Evolutionary conservation across 2,888 invertebrate genomes (phyloP).

Genomic region (Podabrus alpinus): DNA sequence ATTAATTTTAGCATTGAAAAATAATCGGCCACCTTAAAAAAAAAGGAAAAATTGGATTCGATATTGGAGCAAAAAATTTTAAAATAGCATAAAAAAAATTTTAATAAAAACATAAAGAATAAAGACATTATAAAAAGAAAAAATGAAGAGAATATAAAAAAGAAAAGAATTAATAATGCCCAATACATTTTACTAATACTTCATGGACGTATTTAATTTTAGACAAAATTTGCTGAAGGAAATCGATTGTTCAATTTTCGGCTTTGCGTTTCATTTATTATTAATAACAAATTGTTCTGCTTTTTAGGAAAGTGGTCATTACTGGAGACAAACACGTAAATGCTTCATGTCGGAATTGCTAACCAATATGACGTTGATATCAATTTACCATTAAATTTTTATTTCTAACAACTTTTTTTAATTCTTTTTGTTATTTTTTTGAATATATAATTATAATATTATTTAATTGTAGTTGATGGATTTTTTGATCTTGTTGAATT

Average conservation of each 20-base stretch:
- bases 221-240: slow-evolving; percentile 26
- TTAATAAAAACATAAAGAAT: neutral
- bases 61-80: neutral
- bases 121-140: too few species aligned
- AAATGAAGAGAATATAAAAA: too few species aligned
- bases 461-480: neutral
- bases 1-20: too few species aligned
- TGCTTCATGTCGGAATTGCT: slow-evolving; percentile 39
- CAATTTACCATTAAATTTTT: slow-evolving; percentile 28
- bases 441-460: neutral
- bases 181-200: neutral
- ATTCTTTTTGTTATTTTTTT: neutral
- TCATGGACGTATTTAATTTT: slow-evolving; percentile 19
- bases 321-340: slow-evolving; percentile 30
- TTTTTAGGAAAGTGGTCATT: slow-evolving; percentile 32
- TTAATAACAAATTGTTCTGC: slow-evolving; percentile 34
- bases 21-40: too few species aligned
- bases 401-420: neutral
- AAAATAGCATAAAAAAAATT: neutral
- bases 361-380: slow-evolving; percentile 27
- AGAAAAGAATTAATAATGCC: neutral
- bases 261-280: slow-evolving; percentile 34
- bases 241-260: slow-evolving; percentile 38
- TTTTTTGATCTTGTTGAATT: too few species aligned
- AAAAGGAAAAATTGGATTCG: too few species aligned